Percentiles rank a stretch among this genome's conserved stretches.
phyloP scores from a whole-genome alignment of 1,140 invertebrate species.

The Cotesia vestalis region DNA sequence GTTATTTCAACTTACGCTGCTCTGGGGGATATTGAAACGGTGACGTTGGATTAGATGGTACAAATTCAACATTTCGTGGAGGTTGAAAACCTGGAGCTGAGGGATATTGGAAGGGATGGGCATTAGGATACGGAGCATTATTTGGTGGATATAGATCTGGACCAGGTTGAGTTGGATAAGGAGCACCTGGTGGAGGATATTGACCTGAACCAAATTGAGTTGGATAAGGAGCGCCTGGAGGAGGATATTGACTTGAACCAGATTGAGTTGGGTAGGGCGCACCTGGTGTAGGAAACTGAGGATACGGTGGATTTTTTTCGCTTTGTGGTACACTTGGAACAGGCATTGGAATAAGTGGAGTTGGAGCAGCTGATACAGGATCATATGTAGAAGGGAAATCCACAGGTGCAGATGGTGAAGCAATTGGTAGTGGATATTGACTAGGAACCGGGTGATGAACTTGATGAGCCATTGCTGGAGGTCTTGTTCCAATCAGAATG shows the following conservation, averaged over 20 bases:
- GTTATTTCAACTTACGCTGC: conserved; percentile 4
- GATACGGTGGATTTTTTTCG: background rate
- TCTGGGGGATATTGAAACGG: background rate
- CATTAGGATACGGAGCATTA: no score
- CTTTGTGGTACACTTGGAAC: background rate
- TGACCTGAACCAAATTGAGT: background rate
- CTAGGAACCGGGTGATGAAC: background rate
- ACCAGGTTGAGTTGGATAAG: background rate
- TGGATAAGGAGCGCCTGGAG: background rate
- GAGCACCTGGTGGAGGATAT: background rate
- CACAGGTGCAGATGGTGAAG: background rate
- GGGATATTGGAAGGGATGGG: background rate
- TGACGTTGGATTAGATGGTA: background rate
- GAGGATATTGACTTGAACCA: background rate
- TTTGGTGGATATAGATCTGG: background rate
- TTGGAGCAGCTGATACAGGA: background rate
- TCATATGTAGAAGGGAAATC: background rate
- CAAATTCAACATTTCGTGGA: conserved; percentile 7
- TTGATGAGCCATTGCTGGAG: background rate
- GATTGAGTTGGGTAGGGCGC: background rate
- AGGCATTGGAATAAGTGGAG: conserved; percentile 13
- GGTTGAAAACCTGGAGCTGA: no score
- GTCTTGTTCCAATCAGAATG: conserved; percentile 16
- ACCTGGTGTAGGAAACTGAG: background rate
- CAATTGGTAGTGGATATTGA: background rate